phyloP scores from a whole-genome alignment of 2,888 invertebrate genomes.

The Notodonta ziczac region DNA sequence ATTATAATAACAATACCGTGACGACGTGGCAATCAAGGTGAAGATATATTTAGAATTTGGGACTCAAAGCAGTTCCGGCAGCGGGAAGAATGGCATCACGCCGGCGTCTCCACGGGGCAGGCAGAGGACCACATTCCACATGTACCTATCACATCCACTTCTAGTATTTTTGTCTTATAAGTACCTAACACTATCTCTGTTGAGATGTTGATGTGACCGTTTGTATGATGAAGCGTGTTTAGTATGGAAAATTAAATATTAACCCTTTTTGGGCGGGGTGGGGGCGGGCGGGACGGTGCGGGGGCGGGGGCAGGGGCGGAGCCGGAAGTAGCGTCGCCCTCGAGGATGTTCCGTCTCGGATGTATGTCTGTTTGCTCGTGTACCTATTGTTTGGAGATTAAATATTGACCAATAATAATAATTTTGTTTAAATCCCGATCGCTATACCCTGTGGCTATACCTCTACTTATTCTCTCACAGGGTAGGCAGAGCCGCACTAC shows the following conservation, averaged over 20 bases:
- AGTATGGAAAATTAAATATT: not conserved
- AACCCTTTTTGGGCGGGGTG: not conserved
- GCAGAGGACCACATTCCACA: too few relatives aligned
- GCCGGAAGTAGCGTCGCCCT: constrained; percentile 15
- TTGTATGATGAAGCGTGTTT: not conserved
- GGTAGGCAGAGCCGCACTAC: too few relatives aligned
- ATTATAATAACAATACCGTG: not conserved
- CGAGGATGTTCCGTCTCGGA: not conserved
- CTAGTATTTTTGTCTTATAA: too few relatives aligned
- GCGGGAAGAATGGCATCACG: too few relatives aligned
- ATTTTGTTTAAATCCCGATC: too few relatives aligned
- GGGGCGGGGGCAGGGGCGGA: constrained; percentile 14
- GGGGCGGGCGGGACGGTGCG: not conserved
- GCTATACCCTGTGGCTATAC: too few relatives aligned
- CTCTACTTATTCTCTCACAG: too few relatives aligned
- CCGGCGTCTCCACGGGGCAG: too few relatives aligned
- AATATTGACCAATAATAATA: not conserved
- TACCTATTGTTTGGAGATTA: not conserved
- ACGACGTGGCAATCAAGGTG: not conserved
- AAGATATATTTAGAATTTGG: not conserved
- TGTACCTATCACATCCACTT: too few relatives aligned
- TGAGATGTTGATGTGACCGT: not conserved
- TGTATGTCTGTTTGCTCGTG: not conserved
- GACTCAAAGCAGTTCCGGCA: not conserved
- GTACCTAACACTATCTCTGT: too few relatives aligned